Evolutionary conservation across 2,797 vertebrate genomes (phyloP), one percentile per base, ranked within the genome.

Genomic region (Austrolebias charrua): DNA sequence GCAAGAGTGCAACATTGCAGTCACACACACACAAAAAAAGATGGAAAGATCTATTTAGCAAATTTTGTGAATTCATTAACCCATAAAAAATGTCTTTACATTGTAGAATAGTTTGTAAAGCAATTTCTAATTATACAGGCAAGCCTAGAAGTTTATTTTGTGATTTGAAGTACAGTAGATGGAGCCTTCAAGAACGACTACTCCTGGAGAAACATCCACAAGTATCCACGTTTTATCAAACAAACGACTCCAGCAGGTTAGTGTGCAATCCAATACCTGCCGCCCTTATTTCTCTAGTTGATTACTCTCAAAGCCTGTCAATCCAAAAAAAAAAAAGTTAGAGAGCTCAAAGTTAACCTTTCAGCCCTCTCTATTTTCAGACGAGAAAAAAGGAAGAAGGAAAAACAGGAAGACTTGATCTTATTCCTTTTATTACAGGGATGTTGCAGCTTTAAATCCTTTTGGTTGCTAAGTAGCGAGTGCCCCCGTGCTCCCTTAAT

Each of bases 381-480:
- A 81, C 45, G 12, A 54, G 61, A 33, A 55, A 33, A 55, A 28
- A 31, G 19, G 15, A 52, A 76, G 75, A 81, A 79, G n/a, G n/a
- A n/a, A n/a, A 66, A 70, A 15, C 67, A 64, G 60, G 65, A 83
- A 75, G 87, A 88, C 80, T 87, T 88, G 89, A 90, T 91, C 89
- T 84, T 86, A 83, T 90, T 89, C 82, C 83, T 91, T 95, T 96
- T 94, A 85, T 87, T 78, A 79, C 81, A 72, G 93, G 90, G 84
- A 93, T 93, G 90, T 91, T 90, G 91, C 91, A 87, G 95, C 93
- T 94, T 95, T 91, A 92, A 93, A 96, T 93, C 93, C 94, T 94
- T 92, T 92, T 90, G 88, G 96, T 97, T 97, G 96, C 96, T 96
- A 95, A 96, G 96, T 94, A 97, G 97, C 95, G 88, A 92, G 92